Base-by-base conservation (phyloP, 2,113 vertebrate species). In the Cygnus buccinator region DNA sequence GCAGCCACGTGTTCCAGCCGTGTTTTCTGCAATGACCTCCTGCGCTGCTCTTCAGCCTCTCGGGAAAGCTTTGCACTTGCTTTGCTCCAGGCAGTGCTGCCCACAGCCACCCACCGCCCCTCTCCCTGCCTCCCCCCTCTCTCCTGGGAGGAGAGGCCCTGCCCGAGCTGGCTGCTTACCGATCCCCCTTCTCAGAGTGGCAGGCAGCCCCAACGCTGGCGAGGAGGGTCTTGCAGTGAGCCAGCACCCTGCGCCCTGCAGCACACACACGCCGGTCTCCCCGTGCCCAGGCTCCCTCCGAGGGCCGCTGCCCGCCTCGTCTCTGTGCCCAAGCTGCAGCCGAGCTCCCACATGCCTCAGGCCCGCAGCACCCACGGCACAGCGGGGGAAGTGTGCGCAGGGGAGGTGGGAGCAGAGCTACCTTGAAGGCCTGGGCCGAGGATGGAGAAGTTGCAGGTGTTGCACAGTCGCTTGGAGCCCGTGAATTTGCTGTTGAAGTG, bases 391-490 rank as follows among this genome's bases (percentile, higher is more conserved):
- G 12, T 4, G 10, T 8, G 46, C 13, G 10, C 13, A 3, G 3
- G 2, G 43, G 16, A 43, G 16, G 19, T 35, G 21, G 12, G 29
- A 22, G 72, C 54, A 57, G 4, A 48, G 21, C 80, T 97, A 99
- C 99, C 99, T 98, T 98, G 98, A 84, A 99, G 97, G 44, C 96
- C 94, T n/a, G 98, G 97, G 35, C 99, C 99, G 65, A 95, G 83
- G 95, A 99, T 98, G 86, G 99, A 99, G 79, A 99, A 97, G 48
- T 99, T 99, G 68, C 98, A 99, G 20, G 99, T 99, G 96, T 99
- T 99, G 43, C 99, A 98, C 57, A 99, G 99, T 35, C 97, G 93
- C 48, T 98, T 98, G 1, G 98, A 96, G 35, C 98, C 98, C 3
- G 93, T 96, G 58, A 98, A 99, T 61, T 77, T 98, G 94, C 98